Base-by-base conservation (phyloP, 2,113 vertebrate genomes). In the Centropus bengalensis region DNA sequence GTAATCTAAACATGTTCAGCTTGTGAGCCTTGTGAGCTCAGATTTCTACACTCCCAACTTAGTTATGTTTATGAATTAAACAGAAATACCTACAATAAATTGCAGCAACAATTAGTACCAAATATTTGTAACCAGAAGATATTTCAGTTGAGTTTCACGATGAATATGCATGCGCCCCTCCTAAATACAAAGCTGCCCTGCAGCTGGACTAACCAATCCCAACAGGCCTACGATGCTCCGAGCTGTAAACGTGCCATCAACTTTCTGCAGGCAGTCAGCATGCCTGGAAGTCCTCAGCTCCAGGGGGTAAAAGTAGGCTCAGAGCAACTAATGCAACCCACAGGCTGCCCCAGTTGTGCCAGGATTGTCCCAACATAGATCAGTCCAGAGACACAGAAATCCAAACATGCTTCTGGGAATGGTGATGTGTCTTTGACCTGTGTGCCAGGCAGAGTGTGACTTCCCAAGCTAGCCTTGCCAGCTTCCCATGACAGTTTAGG, bases 81-180 rank as follows among this genome's bases (percentile, higher is more conserved):
- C 60, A 60, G 67, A 42, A 83, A 55, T 54, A 87, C 70, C 38
- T 69, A 15, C 14, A 32, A 40, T 36, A 86, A 70, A 27, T 28
- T 79, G 11, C 54, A 44, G 28, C n/a, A 91, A n/a, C 16, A 49
- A 51, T 66, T 22, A 78, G 26, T 24, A 78, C 68, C 32, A 66
- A 88, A 80, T 91, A 68, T 40, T 63, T 80, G 58, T 42, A 80
- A 32, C 4, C 9, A 73, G 49, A 58, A 64, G 30, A 87, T 51
- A 30, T 2, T 26, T 5, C n/a, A 36, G 63, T 22, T 2, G 6
- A 81, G 30, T 79, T 91, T 38, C 16, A 58, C 4, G 8, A 17
- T 0, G 12, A 44, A 73, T 12, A 17, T 30, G 13, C 5, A 0
- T 1, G 22, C 0, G 2, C 3, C 20, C 45, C n/a, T 63, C 40